These are phyloP conservation scores for Probaryconus sp. DNA, from an alignment of 1,140 invertebrate species.

Conservation along the genomic window DNA sequence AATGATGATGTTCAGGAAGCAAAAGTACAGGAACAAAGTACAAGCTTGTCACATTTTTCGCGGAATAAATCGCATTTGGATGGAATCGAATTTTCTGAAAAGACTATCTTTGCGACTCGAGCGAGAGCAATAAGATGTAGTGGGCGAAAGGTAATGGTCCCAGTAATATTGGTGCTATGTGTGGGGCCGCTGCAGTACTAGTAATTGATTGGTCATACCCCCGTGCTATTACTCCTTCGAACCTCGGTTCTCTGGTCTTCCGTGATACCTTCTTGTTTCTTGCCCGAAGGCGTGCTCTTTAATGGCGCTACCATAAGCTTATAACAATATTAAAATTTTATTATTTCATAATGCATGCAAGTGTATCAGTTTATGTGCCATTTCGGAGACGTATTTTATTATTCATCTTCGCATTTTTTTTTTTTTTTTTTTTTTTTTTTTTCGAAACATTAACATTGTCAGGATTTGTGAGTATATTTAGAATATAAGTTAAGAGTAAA, in stretches of 20 bases:
- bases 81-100: slow-evolving; percentile 33
- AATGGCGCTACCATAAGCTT: slow-evolving; percentile 40
- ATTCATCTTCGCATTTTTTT: neutral
- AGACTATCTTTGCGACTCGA: slow-evolving; percentile 65
- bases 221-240: slow-evolving; percentile 68
- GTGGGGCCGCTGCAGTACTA: slow-evolving; percentile 71
- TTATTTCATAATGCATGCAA: slow-evolving; percentile 24
- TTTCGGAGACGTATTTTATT: neutral
- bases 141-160: slow-evolving; percentile 67
- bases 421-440: no score
- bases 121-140: slow-evolving; percentile 47
- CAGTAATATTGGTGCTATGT: slow-evolving; percentile 69
- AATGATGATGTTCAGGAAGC: slow-evolving; percentile 35
- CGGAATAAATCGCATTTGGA: slow-evolving; percentile 35
- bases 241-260: slow-evolving; percentile 62
- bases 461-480: no score
- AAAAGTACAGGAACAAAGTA: slow-evolving; percentile 32
- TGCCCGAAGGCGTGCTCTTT: slow-evolving; percentile 31
- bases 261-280: slow-evolving; percentile 57
- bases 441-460: no score
- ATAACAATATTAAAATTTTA: slow-evolving; percentile 37
- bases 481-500: no score
- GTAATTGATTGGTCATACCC: slow-evolving; percentile 75
- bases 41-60: slow-evolving; percentile 46
- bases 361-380: slow-evolving; percentile 26